Conservation (phyloP, 1,140 invertebrate genomes). For the Ceratina calcarata region DNA sequence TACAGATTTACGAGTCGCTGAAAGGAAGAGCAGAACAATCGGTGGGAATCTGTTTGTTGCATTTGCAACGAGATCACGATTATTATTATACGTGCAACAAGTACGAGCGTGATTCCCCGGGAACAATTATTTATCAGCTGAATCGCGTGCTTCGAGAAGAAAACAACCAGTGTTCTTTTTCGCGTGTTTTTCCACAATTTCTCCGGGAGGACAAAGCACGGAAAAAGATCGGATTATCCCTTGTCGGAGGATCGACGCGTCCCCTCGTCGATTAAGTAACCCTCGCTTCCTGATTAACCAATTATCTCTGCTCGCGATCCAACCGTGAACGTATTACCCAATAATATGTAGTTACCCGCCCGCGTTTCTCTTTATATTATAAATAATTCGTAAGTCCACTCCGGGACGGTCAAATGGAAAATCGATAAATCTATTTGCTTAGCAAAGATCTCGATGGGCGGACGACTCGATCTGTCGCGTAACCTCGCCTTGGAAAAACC, state of each 20-base stretch:
- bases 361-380: conserved; percentile 53
- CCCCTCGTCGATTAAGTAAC: conserved; percentile 33
- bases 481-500: conserved; percentile 52
- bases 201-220: conserved; percentile 20
- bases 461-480: conserved; percentile 38
- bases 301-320: conserved; percentile 41
- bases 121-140: conserved; percentile 11
- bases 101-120: background rate
- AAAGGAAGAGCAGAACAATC: background rate
- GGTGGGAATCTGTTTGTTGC: background rate
- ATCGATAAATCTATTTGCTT: background rate
- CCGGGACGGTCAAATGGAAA: conserved; percentile 24
- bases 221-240: background rate
- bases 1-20: conserved; percentile 24
- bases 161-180: background rate
- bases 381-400: conserved; percentile 15
- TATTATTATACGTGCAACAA: background rate
- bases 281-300: conserved; percentile 26
- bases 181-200: conserved; percentile 37
- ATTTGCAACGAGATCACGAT: background rate
- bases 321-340: conserved; percentile 46
- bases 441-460: background rate
- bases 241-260: background rate
- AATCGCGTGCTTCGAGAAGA: background rate
- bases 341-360: conserved; percentile 9